Percentiles rank a stretch among this genome's conserved stretches.
Conservation (phyloP, 2,888 invertebrate species). For the Archips xylosteana region DNA sequence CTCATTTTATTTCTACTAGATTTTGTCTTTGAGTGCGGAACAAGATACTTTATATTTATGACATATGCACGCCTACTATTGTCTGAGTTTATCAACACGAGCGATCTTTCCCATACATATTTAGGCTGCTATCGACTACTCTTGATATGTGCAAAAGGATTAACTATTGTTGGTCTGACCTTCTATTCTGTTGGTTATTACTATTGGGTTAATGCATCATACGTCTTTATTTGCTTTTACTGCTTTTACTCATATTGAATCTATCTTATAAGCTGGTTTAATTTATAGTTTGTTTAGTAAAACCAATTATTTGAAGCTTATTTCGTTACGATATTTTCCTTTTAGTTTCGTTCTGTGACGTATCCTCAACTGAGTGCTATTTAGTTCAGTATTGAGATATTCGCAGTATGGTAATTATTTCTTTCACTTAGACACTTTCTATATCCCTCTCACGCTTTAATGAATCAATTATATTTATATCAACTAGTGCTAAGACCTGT, state of each 20-base stretch:
- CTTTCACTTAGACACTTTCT: neutral
- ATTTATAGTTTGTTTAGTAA: neutral
- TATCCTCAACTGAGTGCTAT: neutral
- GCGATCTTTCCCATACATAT: conserved; percentile 14
- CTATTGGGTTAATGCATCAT: neutral
- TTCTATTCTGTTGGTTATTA: conserved; percentile 26
- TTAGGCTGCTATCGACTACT: conserved; percentile 20
- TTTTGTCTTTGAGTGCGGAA: neutral
- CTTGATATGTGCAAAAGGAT: conserved; percentile 23
- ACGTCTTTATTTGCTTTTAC: neutral
- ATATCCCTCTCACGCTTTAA: conserved; percentile 9
- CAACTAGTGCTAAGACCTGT: neutral
- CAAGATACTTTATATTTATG: conserved; percentile 16
- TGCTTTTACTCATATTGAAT: neutral
- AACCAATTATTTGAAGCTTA: neutral
- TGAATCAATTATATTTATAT: neutral
- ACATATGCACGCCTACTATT: conserved; percentile 7
- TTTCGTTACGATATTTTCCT: neutral
- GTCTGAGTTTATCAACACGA: conserved; percentile 14
- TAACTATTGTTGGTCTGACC: conserved; percentile 24
- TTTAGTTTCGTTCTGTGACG: neutral
- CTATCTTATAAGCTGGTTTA: neutral
- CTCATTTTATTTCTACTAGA: neutral
- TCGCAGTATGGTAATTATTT: neutral
- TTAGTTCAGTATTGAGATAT: neutral